Base-by-base conservation (phyloP, 2,797 vertebrate genomes). In the Hylomyscus alleni region DNA sequence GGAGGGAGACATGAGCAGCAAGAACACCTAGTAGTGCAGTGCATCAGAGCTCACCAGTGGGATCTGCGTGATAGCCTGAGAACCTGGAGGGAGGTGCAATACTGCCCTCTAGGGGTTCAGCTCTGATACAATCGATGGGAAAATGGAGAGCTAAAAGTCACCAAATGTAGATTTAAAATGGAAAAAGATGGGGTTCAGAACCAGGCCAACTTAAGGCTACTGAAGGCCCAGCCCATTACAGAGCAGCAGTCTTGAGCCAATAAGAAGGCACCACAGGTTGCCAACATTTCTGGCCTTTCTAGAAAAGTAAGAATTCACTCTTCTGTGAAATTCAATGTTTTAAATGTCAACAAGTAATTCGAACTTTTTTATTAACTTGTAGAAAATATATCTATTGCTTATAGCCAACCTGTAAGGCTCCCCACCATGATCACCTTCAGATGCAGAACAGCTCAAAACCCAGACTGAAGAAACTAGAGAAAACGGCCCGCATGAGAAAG, bases 81-180 rank as follows among this genome's bases (percentile, higher is more conserved):
- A 78, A 82, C 47, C 2, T 6, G 9, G 65, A 84, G 67, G 60
- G 56, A 96, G 77, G 92, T 14, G 44, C 81, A 86, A 97, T 83
- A 47, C 0, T 83, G 95, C 95, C 92, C 97, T 95, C 95, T 92
- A 96, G 94, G 67, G 95, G 94, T 56, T 80, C 67, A 47, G 52
- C 60, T 93, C 72, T 56, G 82, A 85, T 90, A 96, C 60, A 50
- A 26, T 26, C 83, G 76, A 24, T 7, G 60, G 89, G 29, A 76
- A n/a, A n/a, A 0, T n/a, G 24, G 31, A 96, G 34, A 65, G 47
- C 47, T 10, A 62, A 20, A 34, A 77, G 37, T 47, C 77, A 76
- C 34, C 72, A 24, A 89, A 47, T 13, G 3, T 0, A 54, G 5
- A 52, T 72, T 80, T 52, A 47, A 81, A 60, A 77, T 22, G n/a